Evolutionary conservation across 2,113 vertebrate species (phyloP).

Genomic region (Eonycteris spelaea): DNA sequence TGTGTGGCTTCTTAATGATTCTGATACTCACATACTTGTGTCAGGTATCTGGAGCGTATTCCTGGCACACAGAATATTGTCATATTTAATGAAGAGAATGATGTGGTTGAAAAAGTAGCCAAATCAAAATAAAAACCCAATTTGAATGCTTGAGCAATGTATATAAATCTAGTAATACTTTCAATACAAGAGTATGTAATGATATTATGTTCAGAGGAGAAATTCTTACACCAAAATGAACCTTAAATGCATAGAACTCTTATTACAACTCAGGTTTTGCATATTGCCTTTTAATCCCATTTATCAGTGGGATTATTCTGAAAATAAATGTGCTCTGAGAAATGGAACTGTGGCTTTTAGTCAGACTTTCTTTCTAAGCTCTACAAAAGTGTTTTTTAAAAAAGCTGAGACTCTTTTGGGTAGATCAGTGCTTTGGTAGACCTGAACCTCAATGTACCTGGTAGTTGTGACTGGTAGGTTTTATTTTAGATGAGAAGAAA

Average conservation of each 20-base stretch:
- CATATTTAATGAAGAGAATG: slow-evolving; percentile 5
- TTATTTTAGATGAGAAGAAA: slow-evolving; percentile 11
- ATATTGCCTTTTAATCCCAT: slow-evolving; percentile 17
- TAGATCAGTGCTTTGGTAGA: not conserved
- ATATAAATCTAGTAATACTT: not conserved
- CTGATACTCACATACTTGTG: not conserved
- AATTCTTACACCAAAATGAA: slow-evolving; percentile 6
- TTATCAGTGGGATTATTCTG: slow-evolving; percentile 28
- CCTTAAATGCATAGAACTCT: not conserved
- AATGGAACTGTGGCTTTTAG: not conserved
- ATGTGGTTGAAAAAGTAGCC: not conserved
- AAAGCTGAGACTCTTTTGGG: not conserved
- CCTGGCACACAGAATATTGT: not conserved
- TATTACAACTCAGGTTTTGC: slow-evolving; percentile 34
- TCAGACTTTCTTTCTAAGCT: slow-evolving; percentile 6
- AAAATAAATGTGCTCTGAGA: slow-evolving; percentile 45
- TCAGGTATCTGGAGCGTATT: not conserved
- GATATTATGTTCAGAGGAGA: not conserved
- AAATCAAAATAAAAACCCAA: not conserved
- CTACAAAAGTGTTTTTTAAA: not conserved
- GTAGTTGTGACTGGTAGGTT: slow-evolving; percentile 3
- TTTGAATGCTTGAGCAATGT: not conserved
- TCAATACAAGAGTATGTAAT: not conserved
- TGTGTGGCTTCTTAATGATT: not conserved
- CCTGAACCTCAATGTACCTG: not conserved